Base-by-base conservation (phyloP, 2,797 vertebrate species). In the Trachops cirrhosus region DNA sequence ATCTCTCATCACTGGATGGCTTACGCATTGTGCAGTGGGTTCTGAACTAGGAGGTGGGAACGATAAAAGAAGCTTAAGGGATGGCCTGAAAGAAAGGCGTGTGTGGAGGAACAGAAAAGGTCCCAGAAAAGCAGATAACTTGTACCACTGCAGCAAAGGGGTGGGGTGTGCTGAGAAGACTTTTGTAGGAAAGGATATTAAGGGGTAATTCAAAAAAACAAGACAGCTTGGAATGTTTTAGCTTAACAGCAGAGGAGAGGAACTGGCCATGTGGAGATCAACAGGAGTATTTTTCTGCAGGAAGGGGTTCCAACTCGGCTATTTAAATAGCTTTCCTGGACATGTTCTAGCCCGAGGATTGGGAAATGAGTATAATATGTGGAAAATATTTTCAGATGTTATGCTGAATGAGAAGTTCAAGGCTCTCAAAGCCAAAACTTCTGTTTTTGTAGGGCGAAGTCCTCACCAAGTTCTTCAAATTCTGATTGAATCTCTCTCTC, bases 361-460 rank as follows among this genome's bases (percentile, higher is more conserved):
- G 34, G n/a, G 50, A 86, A 74, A 95, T 46, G 34, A 78, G 18
- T 54, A 64, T 22, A 85, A 86, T n/a, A 77, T 4, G 62, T 41
- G 26, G n/a, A 70, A 90, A 94, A 67, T 39, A 74, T 41, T 91
- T 96, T 86, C 82, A 85, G 37, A 52, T 91, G 26, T 64, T 93
- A 29, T 70, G 48, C 8, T 79, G 82, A 95, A 46, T 67, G n/a
- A 68, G 37, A 82, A 93, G 22, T 57, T 68, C 73, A 82, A 91
- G 39, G 14, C 67, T 77, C 73, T 88, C 52, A 77, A 89, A 84
- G 70, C 62, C 39, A 74, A 94, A 80, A 73, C 50, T 71, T 57
- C 21, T 67, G 26, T 71, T 73, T 48, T 44, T 77, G 52, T 22
- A 52, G 4, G 77, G 32, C 44, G 46, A 85, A 78, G 12, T 73